A percentile compares a stretch with the other conserved stretches of the same genome.
phyloP scores from a whole-genome alignment of 2,113 vertebrate genomes.

The Dryoscopus gambensis region DNA sequence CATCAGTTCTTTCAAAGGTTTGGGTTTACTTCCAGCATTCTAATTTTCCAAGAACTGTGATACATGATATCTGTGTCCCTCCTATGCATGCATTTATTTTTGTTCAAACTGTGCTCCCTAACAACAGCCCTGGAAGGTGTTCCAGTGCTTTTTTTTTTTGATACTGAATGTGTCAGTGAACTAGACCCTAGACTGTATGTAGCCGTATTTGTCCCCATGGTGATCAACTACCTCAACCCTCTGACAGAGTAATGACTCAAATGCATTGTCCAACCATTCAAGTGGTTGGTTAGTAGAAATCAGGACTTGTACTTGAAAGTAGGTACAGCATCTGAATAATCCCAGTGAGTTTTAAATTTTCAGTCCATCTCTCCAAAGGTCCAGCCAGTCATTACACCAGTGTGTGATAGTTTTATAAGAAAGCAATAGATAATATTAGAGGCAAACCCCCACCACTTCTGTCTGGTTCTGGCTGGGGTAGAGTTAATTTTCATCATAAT shows the following conservation, averaged over 20 bases:
- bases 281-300: background rate
- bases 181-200: background rate
- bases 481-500: background rate
- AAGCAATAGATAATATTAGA: background rate
- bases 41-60: background rate
- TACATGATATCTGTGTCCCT: background rate
- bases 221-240: background rate
- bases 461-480: background rate
- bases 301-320: background rate
- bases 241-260: background rate
- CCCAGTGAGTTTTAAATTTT: background rate
- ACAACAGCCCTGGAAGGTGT: background rate
- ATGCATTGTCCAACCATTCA: background rate
- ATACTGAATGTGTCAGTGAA: background rate
- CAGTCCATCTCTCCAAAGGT: background rate
- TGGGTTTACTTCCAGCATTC: background rate
- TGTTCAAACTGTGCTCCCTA: background rate
- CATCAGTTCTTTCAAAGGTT: background rate
- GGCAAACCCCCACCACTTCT: background rate
- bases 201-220: background rate
- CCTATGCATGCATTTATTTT: background rate
- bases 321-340: background rate
- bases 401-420: background rate
- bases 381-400: background rate
- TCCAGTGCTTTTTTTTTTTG: background rate